Base-by-base conservation (phyloP, 2,113 vertebrate species). In the Neotoma lepida region DNA sequence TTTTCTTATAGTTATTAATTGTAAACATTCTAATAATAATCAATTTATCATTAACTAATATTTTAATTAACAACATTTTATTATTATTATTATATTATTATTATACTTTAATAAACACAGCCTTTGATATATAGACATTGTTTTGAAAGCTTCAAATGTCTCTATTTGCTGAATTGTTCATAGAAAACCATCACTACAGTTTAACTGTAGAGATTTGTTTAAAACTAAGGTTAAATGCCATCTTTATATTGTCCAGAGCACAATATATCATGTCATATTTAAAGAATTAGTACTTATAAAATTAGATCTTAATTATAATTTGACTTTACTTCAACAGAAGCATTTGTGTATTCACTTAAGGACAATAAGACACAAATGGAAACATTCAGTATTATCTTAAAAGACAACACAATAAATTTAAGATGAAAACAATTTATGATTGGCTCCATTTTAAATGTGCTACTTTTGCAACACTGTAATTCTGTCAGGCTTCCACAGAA, bases 331-430 rank as follows among this genome's bases (percentile, higher is more conserved):
- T 94, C 44, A 51, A 0, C 56, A 44, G 54, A 82, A 71, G 4
- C 41, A 89, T 7, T 20, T 91, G 10, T 9, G 9, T 54, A 68
- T 78, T 87, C 56, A 90, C 20, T 56, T 70, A 86, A 86, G 1
- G 22, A 63, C 12, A 93, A 51, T 90, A 49, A 68, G 90, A 78
- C 1, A 18, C 46, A 73, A 94, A 61, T 9, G 61, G 24, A 88
- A 63, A 84, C 20, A 44, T 28, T 74, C 49, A 94, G 70, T 41
- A 86, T 68, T 81, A 85, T 94, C 90, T 90, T 54, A 56, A 91
- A 94, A 93, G 18, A 22, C 24, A 80, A 71, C 26, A 82, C 88
- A 74, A 18, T 76, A 87, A 78, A 78, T 84, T 84, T 89, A 63
- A 91, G 92, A 58, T 71, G 26, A 46, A 71, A 93, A 12, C 9